A percentile compares a stretch with the other conserved stretches of the same genome.
phyloP scores from a whole-genome alignment of 2,888 invertebrate species.

The Nymphalis urticae region DNA sequence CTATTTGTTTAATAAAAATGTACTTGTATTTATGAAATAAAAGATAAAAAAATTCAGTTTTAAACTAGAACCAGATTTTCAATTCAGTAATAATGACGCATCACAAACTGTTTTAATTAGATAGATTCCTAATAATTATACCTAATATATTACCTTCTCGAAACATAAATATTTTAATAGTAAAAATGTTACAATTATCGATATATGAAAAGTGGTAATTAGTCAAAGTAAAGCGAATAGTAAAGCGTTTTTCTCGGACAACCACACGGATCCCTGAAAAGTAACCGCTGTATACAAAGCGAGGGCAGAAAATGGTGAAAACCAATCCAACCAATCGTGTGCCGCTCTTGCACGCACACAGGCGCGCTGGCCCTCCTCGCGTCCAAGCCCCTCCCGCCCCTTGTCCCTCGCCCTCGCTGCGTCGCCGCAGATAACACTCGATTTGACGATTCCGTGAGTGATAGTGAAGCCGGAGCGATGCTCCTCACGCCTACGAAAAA shows the following conservation, averaged over 20 bases:
- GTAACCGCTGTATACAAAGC: slow-evolving; percentile 22
- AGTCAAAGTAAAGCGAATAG: no score
- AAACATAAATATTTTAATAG: not conserved
- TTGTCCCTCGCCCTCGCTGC: slow-evolving; percentile 30
- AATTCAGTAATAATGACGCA: not conserved
- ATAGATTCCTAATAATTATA: no score
- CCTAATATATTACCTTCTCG: no score
- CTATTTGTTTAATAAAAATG: slow-evolving; percentile 21
- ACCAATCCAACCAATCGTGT: slow-evolving; percentile 40
- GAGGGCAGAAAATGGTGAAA: slow-evolving; percentile 44
- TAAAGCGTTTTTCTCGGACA: no score
- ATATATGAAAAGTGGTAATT: not conserved
- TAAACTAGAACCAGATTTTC: not conserved
- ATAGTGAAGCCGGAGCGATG: slow-evolving; percentile 45
- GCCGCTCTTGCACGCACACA: slow-evolving; percentile 40
- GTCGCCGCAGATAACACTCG: slow-evolving; percentile 42
- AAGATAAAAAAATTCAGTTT: not conserved
- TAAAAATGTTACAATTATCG: not conserved
- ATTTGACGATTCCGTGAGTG: slow-evolving; percentile 45
- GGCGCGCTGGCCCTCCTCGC: slow-evolving; percentile 22
- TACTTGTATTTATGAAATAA: not conserved
- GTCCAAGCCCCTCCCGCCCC: slow-evolving; percentile 36
- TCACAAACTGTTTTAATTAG: not conserved
- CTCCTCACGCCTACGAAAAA: slow-evolving; percentile 32
- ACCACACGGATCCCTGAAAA: slow-evolving; percentile 33